A percentile compares a stretch with the other conserved stretches of the same genome.
phyloP scores from a whole-genome alignment of 2,888 invertebrate genomes.

The Leptarthrus brevirostris region DNA sequence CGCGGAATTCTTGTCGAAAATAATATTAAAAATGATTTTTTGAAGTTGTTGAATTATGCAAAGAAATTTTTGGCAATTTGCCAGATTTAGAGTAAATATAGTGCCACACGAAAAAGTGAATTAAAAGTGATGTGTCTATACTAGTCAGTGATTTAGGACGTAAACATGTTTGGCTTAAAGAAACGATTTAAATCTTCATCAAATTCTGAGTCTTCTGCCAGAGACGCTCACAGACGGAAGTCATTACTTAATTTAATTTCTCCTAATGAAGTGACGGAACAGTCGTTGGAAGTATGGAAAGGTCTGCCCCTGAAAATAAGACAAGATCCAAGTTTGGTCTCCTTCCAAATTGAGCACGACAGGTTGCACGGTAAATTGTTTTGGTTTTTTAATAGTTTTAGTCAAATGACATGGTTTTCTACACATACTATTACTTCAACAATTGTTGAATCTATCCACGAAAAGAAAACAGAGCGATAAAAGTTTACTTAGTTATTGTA shows the following conservation, averaged over 20 bases:
- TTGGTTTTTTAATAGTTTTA: too few relatives aligned
- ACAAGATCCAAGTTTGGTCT: conserved; percentile 74
- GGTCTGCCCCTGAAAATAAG: conserved; percentile 75
- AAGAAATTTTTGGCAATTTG: background rate
- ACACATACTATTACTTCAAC: too few relatives aligned
- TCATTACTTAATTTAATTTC: conserved; percentile 60
- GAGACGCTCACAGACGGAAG: conserved; percentile 50
- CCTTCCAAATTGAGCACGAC: conserved; percentile 69
- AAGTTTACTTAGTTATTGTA: too few relatives aligned
- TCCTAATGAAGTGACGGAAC: conserved; percentile 72
- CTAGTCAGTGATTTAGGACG: too few relatives aligned
- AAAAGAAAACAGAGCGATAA: too few relatives aligned
- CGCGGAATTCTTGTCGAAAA: too few relatives aligned
- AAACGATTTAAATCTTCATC: background rate
- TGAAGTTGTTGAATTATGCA: background rate
- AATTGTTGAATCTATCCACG: too few relatives aligned
- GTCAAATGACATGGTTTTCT: too few relatives aligned
- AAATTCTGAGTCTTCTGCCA: conserved; percentile 1
- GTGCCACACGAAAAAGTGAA: background rate
- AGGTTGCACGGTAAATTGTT: conserved; percentile 61
- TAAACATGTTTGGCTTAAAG: background rate
- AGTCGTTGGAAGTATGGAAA: conserved; percentile 74
- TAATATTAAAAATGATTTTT: too few relatives aligned
- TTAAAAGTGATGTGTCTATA: background rate
- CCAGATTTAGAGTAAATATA: background rate